Base-by-base conservation (phyloP, 2,797 vertebrate species). In the Remorina albescens region DNA sequence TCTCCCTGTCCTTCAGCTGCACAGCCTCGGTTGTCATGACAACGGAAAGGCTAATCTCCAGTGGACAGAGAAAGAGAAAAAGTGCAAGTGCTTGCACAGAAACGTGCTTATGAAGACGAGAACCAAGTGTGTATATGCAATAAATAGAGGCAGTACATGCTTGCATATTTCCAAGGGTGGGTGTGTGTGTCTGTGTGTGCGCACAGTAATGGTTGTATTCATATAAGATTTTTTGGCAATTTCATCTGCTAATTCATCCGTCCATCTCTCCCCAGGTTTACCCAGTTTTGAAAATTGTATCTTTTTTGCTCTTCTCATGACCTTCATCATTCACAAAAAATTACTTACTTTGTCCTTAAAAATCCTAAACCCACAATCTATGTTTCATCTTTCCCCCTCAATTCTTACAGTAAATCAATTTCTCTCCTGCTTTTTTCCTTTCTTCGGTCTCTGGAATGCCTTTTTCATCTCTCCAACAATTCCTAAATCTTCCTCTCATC, bases 1-100 rank as follows among this genome's bases (percentile, higher is more conserved):
- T 61, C 63, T 69, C 73, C 65, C 68, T 67, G 76, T 86, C 89
- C 82, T 84, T 88, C 77, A 85, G 71, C 81, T 6, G 15, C 83
- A 85, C 77, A 86, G 77, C 80, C 62, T 47, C 10, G 21, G 92
- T 93, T 30, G 90, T 74, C 92, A 92, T 92, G 93, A 91, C 91
- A 93, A 94, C 91, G 76, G 79, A 75, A 65, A 82, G 84, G 86
- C 85, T 88, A 87, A 90, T 91, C 88, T 90, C 88, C 86, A 83
- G 76, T 63, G 89, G 87, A 88, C 78, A 78, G 72, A 55, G 58
- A 79, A 67, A 44, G 44, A 55, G 56, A 65, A 57, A 32, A 39
- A 71, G 74, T 55, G 85, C 60, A 79, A 74, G 74, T 53, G 80
- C 61, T 62, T 58, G 63, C 51, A 68, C 36, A 49, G 74, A 78